Evolutionary conservation across 2,888 invertebrate species (phyloP), one percentile per base, ranked within the genome.

Genomic region (Isoperla grammatica): DNA sequence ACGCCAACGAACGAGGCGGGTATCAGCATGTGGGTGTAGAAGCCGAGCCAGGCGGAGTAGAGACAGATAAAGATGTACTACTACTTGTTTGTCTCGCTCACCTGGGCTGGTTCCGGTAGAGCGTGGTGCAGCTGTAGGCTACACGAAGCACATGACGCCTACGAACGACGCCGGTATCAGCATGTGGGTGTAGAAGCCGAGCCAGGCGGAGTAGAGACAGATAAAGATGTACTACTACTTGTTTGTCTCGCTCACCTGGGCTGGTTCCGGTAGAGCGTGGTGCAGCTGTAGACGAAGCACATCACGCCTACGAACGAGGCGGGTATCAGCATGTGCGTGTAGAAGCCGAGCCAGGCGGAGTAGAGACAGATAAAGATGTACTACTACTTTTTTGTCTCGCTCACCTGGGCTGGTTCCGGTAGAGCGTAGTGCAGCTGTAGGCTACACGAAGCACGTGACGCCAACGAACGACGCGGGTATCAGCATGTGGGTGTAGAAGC

Each of bases 171-270:
- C 91, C 11, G 92, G 92, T 20, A 95, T 80, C 66, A 95, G 74
- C 90, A 94, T 94, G 71, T 89, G 88, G 0, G 95, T 95, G 75
- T 95, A 95, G 75, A 89, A 95, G 15, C n/a, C n/a, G n/a, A n/a
- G n/a, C n/a, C n/a, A n/a, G n/a, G n/a, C n/a, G n/a, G n/a, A n/a
- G n/a, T n/a, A n/a, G n/a, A n/a, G n/a, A n/a, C n/a, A n/a, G n/a
- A n/a, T n/a, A n/a, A n/a, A n/a, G n/a, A n/a, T n/a, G n/a, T n/a
- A n/a, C n/a, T n/a, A n/a, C n/a, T n/a, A n/a, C n/a, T n/a, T n/a
- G n/a, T n/a, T n/a, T 39, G 29, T 35, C 35, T 42, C 11, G 4
- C 50, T 75, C 73, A 88, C 88, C 87, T 88, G 5, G 88, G 88
- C 68, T 76, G 74, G 71, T 88, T 83, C 37, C 75, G 73, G 67